Evolutionary conservation across 1,140 invertebrate species (phyloP).

Genomic region (Bombyx mandarina): DNA sequence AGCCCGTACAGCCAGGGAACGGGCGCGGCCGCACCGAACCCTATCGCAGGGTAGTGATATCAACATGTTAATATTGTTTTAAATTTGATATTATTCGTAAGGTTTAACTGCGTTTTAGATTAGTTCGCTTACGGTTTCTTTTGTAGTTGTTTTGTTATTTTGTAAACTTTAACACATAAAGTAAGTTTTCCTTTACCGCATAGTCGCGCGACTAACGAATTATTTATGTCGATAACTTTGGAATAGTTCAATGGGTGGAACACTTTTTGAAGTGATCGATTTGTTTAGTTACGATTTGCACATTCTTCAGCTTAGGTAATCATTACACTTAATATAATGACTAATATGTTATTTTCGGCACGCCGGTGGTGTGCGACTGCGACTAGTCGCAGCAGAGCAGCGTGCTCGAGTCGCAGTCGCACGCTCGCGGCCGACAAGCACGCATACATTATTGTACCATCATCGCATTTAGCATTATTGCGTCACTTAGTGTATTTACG

Average conservation of each 20-base stretch:
- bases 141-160: conserved; percentile 59
- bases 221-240: conserved; percentile 28
- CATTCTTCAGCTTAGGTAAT: conserved; percentile 15
- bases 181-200: conserved; percentile 28
- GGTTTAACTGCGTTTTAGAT: conserved; percentile 46
- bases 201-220: conserved; percentile 55
- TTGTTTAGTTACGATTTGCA: conserved; percentile 22
- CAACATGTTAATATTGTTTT: conserved; percentile 52
- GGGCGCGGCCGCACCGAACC: not conserved
- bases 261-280: conserved; percentile 31
- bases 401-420: conserved; percentile 6
- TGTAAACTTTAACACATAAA: conserved; percentile 62
- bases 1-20: not conserved
- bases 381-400: not conserved
- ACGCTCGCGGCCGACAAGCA: conserved; percentile 14
- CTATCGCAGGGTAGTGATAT: conserved; percentile 38
- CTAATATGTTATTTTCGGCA: conserved; percentile 20
- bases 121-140: conserved; percentile 60
- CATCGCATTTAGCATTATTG: conserved; percentile 34
- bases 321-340: conserved; percentile 11
- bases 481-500: conserved; percentile 33
- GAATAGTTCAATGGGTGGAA: conserved; percentile 34
- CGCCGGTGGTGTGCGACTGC: conserved; percentile 13
- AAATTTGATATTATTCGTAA: conserved; percentile 60
- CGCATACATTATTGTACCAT: conserved; percentile 26